Evolutionary conservation across 2,797 vertebrate species (phyloP).

Genomic region (Anas georgica): DNA sequence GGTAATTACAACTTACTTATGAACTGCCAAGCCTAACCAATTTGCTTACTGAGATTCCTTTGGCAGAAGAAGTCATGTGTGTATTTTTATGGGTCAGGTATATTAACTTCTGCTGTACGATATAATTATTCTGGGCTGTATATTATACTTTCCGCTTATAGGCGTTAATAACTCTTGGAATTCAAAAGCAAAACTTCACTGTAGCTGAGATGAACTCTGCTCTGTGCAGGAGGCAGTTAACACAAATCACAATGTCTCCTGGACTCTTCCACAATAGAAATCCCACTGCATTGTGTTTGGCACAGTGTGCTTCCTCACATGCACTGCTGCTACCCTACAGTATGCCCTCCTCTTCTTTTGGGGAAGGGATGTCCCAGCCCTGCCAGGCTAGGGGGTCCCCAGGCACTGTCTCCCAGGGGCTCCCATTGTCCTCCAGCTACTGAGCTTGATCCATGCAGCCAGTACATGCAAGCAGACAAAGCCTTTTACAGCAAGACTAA

Average conservation of each 20-base stretch:
- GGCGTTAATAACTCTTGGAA: neutral
- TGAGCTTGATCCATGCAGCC: neutral
- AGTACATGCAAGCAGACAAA: neutral
- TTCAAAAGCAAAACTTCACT: neutral
- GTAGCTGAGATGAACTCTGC: neutral
- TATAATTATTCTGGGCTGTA: neutral
- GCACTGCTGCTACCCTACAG: rapidly evolving
- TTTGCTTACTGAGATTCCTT: conserved; percentile 7
- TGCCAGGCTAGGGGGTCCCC: neutral
- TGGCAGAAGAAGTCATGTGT: neutral
- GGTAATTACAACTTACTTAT: conserved; percentile 36
- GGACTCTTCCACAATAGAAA: neutral
- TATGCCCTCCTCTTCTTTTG: neutral
- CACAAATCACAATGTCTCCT: neutral
- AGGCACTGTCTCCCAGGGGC: neutral
- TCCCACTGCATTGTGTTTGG: neutral
- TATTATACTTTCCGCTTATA: neutral
- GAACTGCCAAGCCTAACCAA: neutral
- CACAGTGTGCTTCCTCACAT: neutral
- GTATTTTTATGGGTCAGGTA: neutral
- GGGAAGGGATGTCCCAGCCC: neutral
- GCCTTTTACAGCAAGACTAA: neutral
- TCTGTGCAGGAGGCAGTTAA: neutral
- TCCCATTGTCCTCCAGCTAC: neutral
- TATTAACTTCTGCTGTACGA: neutral